Evolutionary conservation across 2,113 vertebrate species (phyloP).

Genomic region (Actenoides lindsayi): DNA sequence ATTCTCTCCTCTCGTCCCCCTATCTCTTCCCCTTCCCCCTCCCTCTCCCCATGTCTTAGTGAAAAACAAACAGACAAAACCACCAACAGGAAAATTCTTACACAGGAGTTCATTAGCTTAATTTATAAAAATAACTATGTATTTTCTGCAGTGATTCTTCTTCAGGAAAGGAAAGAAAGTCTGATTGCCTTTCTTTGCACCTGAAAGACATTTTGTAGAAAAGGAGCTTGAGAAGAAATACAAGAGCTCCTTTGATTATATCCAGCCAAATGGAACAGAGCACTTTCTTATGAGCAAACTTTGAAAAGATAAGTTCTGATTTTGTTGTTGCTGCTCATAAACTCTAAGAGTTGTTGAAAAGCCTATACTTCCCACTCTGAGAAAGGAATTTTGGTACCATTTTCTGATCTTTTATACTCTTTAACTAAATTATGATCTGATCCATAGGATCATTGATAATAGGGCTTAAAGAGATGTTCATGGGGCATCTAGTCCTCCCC

Average conservation of each 20-base stretch:
- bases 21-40: too few species aligned
- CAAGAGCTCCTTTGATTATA: constrained; percentile 44
- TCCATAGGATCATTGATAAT: rapidly evolving
- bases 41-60: not conserved
- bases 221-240: constrained; percentile 58
- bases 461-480: not conserved
- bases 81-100: not conserved
- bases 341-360: not conserved
- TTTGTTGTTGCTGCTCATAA: not conserved
- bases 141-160: constrained; percentile 53
- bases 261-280: constrained; percentile 13
- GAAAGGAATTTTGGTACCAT: not conserved
- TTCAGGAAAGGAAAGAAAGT: constrained; percentile 44
- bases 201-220: constrained; percentile 60
- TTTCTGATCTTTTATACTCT: not conserved
- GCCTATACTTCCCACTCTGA: not conserved
- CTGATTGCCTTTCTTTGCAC: constrained; percentile 26
- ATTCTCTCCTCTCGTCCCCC: too few species aligned
- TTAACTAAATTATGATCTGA: not conserved
- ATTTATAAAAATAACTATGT: constrained; percentile 61
- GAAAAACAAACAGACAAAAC: not conserved
- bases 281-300: not conserved
- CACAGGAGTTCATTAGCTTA: constrained; percentile 48
- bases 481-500: not conserved
- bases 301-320: not conserved